phyloP scores from a whole-genome alignment of 1,140 invertebrate genomes.

The Antheraea pernyi region DNA sequence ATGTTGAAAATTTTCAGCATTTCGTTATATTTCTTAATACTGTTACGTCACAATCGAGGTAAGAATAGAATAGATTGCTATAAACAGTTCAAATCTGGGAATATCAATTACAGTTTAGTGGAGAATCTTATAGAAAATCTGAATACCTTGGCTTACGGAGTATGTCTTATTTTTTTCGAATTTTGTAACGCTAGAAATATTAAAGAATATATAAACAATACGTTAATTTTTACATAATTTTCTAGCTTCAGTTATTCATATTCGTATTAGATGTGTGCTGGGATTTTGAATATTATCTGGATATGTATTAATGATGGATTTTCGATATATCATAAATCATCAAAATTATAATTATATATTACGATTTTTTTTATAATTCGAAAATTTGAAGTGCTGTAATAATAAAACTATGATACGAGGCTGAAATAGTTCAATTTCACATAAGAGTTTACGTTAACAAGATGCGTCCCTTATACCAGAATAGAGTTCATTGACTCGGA shows the following conservation, averaged over 20 bases:
- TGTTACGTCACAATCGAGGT: slow-evolving; percentile 21
- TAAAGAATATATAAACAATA: not conserved
- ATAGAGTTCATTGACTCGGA: no score
- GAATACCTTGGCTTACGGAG: not conserved
- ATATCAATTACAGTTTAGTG: slow-evolving; percentile 5
- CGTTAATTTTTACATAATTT: not conserved
- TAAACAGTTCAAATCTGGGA: not conserved
- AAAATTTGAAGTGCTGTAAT: no score
- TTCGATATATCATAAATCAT: no score
- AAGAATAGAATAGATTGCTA: slow-evolving; percentile 18
- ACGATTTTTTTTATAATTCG: no score
- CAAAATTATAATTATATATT: no score
- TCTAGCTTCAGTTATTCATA: not conserved
- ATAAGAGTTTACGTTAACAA: no score
- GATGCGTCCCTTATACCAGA: no score
- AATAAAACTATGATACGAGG: no score
- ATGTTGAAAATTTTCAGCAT: not conserved
- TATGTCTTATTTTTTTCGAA: not conserved
- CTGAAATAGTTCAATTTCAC: no score
- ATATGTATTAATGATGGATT: no score
- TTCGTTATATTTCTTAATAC: slow-evolving; percentile 12
- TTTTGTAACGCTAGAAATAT: not conserved
- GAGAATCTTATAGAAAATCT: not conserved
- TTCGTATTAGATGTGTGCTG: not conserved
- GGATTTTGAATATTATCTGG: not conserved